Percentiles rank a stretch among this genome's conserved stretches.
phyloP scores from a whole-genome alignment of 2,888 invertebrate genomes.

The Disparrhopalites patrizii region DNA sequence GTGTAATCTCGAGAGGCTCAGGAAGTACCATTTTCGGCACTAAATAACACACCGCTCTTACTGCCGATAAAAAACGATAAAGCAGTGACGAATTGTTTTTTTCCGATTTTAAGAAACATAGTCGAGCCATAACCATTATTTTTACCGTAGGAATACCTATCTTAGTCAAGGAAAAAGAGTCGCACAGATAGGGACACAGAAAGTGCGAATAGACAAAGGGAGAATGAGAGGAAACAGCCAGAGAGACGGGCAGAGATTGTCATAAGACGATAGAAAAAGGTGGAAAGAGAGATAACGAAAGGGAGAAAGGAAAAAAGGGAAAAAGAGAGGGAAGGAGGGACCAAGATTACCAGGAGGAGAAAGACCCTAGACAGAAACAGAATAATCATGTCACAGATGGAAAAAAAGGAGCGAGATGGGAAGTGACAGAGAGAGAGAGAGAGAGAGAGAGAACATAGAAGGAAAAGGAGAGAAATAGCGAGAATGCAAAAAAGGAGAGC shows the following conservation, averaged over 20 bases:
- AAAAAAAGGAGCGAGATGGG: neutral
- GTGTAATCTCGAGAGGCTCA: too few species aligned
- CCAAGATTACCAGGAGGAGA: too few species aligned
- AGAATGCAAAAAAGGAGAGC: neutral
- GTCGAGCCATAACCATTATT: neutral
- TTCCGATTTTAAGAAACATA: neutral
- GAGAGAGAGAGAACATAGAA: conserved; percentile 3
- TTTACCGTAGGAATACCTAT: neutral
- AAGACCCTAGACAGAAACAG: neutral
- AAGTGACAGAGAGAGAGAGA: neutral
- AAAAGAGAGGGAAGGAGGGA: neutral
- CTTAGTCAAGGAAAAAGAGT: neutral
- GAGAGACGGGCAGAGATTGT: neutral
- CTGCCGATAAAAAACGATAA: too few species aligned
- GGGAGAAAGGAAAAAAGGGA: neutral
- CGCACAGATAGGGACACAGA: too few species aligned
- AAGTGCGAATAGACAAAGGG: neutral
- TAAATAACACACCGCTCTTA: too few species aligned
- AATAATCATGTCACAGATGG: neutral
- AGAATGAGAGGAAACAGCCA: neutral
- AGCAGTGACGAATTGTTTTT: neutral
- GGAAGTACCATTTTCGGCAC: too few species aligned
- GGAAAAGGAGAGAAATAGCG: too few species aligned
- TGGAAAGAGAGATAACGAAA: neutral
- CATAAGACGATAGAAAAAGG: too few species aligned